A percentile compares a stretch with the other conserved stretches of the same genome.
Evolutionary conservation across 2,113 vertebrate species (phyloP).

Genomic region (Ictidomys tridecemlineatus): DNA sequence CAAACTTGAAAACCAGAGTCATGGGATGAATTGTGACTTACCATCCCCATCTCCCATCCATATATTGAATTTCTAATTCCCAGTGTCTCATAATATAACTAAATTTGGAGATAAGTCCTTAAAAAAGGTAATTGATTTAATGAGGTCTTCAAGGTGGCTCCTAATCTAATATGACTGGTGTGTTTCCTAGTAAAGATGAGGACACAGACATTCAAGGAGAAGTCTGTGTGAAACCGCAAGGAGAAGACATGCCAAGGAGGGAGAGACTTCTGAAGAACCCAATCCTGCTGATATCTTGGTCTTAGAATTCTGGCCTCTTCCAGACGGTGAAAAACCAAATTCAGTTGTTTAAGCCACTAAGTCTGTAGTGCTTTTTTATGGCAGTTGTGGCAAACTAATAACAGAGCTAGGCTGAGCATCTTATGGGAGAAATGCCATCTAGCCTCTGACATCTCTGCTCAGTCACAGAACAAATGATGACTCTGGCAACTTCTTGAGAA

Average conservation of each 20-base stretch:
- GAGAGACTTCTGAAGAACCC: not conserved
- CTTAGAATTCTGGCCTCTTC: not conserved
- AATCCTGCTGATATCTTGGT: not conserved
- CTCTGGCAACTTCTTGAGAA: not conserved
- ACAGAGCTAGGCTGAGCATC: not conserved
- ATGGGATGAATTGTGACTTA: not conserved
- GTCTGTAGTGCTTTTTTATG: not conserved
- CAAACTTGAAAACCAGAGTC: not conserved
- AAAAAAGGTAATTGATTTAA: not conserved
- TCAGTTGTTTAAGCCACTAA: not conserved
- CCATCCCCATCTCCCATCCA: too few relatives aligned
- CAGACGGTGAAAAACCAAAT: not conserved
- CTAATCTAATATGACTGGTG: not conserved
- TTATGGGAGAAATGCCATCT: not conserved
- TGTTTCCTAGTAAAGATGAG: not conserved
- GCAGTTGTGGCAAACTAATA: not conserved
- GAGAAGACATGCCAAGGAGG: not conserved
- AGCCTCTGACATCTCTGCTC: not conserved
- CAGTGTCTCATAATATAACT: not conserved
- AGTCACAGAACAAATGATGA: not conserved
- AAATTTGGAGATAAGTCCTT: not conserved
- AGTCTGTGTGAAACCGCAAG: not conserved
- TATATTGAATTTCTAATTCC: not conserved
- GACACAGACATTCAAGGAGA: not conserved
- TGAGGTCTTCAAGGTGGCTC: not conserved